Evolutionary conservation across 2,888 invertebrate species (phyloP).

Genomic region (Tricholauxania praeusta): DNA sequence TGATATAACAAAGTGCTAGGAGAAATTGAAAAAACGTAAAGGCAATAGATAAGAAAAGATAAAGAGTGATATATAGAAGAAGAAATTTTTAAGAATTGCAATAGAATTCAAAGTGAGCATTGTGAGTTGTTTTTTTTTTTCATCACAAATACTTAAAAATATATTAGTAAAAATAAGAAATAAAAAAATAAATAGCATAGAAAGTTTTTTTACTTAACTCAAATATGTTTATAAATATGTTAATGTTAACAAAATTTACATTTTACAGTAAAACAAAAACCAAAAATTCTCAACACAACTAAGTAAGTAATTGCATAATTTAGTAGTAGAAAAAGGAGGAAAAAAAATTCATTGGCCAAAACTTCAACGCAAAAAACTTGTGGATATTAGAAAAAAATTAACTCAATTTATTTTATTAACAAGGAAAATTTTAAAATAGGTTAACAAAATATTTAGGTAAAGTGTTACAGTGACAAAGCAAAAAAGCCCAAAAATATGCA

Average conservation of each 20-base stretch:
- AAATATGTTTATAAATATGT: neutral
- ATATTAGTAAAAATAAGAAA: conserved; percentile 25
- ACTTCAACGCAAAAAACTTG: conserved; percentile 26
- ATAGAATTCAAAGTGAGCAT: neutral
- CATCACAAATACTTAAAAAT: conserved; percentile 22
- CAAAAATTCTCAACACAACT: neutral
- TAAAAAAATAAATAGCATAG: no score
- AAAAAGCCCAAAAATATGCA: neutral
- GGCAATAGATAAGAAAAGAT: no score
- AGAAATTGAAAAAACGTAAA: no score
- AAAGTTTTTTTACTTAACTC: no score
- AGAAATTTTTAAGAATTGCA: no score
- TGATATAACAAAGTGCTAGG: no score
- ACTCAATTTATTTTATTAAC: conserved; percentile 3
- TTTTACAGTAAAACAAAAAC: no score
- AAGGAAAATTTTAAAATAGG: no score
- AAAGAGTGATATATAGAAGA: no score
- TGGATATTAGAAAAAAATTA: neutral
- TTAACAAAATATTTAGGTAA: no score
- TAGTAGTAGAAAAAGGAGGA: conserved; percentile 3
- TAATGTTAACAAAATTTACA: conserved; percentile 14
- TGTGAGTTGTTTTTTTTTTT: conserved; percentile 19
- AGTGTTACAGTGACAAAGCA: neutral
- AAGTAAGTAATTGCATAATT: conserved; percentile 12
- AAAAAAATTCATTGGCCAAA: conserved; percentile 25